Percentiles rank a stretch among this genome's conserved stretches.
phyloP scores from a whole-genome alignment of 1,140 invertebrate species.

The Plectrocnemia conspersa region DNA sequence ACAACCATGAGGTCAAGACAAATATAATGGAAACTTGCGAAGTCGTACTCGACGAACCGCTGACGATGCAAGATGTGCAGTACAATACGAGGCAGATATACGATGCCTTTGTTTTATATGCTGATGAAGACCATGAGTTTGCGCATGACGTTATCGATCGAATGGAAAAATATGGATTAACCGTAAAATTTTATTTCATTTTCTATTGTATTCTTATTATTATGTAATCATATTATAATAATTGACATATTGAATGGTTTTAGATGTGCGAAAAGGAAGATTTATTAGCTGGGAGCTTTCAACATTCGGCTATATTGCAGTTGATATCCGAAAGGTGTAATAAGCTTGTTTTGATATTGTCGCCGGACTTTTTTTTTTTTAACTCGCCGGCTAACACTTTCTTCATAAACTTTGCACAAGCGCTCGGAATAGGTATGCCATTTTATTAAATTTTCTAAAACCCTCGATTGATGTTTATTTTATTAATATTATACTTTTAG shows the following conservation, averaged over 20 bases:
- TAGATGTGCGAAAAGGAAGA: slow-evolving; percentile 66
- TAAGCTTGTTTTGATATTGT: slow-evolving; percentile 66
- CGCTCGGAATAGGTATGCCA: slow-evolving; percentile 62
- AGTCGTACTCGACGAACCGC: slow-evolving; percentile 39
- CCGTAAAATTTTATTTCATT: slow-evolving; percentile 45
- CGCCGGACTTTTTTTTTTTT: slow-evolving; percentile 63
- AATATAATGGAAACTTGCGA: too few relatives aligned
- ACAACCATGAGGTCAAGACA: not conserved
- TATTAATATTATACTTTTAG: slow-evolving; percentile 39
- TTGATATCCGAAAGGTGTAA: slow-evolving; percentile 70
- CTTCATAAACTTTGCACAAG: slow-evolving; percentile 68
- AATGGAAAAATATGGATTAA: slow-evolving; percentile 60
- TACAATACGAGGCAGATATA: slow-evolving; percentile 52
- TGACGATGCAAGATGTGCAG: slow-evolving; percentile 52
- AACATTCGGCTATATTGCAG: slow-evolving; percentile 64
- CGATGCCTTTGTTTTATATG: slow-evolving; percentile 67
- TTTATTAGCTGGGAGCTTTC: slow-evolving; percentile 59
- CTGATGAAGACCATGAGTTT: slow-evolving; percentile 63
- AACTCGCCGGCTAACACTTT: slow-evolving; percentile 65
- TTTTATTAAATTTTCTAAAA: not conserved
- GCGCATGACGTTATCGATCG: slow-evolving; percentile 57
- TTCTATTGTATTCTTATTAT: slow-evolving; percentile 9
- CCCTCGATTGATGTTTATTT: slow-evolving; percentile 12
- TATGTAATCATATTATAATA: not conserved
- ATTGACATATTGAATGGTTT: slow-evolving; percentile 35